Conservation (phyloP, 2,888 invertebrate genomes). For the Caenorhabditis drosophilae region DNA sequence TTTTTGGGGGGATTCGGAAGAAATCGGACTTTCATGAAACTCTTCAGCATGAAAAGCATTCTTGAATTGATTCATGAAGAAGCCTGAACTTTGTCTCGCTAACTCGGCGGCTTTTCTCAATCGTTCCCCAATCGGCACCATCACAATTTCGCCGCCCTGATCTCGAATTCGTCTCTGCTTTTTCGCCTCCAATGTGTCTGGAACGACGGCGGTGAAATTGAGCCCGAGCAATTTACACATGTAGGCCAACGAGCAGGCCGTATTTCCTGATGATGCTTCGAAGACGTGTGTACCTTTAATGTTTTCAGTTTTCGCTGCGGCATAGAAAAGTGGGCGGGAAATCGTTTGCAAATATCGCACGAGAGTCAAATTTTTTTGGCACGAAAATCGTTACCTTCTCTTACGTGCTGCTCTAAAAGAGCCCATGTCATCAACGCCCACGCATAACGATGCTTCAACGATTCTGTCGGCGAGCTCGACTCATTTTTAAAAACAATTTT, state of each 20-base stretch:
- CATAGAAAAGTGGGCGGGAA: too few species aligned
- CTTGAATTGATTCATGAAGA: slow-evolving; percentile 62
- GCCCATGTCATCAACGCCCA: slow-evolving; percentile 53
- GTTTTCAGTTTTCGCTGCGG: too few species aligned
- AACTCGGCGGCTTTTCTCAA: slow-evolving; percentile 10
- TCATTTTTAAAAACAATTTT: slow-evolving; percentile 48
- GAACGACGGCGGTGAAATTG: slow-evolving; percentile 52
- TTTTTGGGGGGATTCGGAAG: background rate
- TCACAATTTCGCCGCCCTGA: slow-evolving; percentile 26
- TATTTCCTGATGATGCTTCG: slow-evolving; percentile 63
- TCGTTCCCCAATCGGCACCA: slow-evolving; percentile 36
- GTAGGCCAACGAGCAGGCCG: slow-evolving; percentile 59
- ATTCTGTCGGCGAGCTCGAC: slow-evolving; percentile 31
- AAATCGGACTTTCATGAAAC: slow-evolving; percentile 54
- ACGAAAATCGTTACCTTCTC: slow-evolving; percentile 10
- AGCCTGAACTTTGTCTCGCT: slow-evolving; percentile 38
- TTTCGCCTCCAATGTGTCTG: slow-evolving; percentile 38
- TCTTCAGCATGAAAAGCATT: slow-evolving; percentile 61
- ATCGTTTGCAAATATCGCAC: too few species aligned
- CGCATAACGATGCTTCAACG: slow-evolving; percentile 49
- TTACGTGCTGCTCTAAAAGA: slow-evolving; percentile 41
- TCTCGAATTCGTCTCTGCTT: slow-evolving; percentile 35
- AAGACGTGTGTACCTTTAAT: slow-evolving; percentile 46
- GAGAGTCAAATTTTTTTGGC: background rate
- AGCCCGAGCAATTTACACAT: slow-evolving; percentile 54